phyloP scores from a whole-genome alignment of 2,113 vertebrate species.

The Phalacrocorax brasilianus region DNA sequence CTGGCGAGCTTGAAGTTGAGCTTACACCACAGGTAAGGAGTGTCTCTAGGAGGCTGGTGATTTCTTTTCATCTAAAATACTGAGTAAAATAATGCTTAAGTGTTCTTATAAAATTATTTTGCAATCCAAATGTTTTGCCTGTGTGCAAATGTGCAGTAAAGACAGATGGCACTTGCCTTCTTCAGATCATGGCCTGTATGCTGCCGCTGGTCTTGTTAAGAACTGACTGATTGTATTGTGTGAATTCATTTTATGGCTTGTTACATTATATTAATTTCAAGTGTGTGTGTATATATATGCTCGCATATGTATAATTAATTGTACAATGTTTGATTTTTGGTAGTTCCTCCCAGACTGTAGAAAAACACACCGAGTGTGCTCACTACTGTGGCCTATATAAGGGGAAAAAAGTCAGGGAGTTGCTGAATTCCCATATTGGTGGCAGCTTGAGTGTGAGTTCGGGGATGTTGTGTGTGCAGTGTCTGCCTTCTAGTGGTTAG shows the following conservation, averaged over 20 bases:
- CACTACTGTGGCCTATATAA: neutral
- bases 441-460: neutral
- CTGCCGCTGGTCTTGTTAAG: neutral
- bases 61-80: neutral
- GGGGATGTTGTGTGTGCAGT: rapidly evolving
- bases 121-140: neutral
- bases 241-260: neutral
- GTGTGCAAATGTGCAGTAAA: neutral
- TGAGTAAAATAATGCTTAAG: neutral
- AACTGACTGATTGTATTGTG: rapidly evolving
- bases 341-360: neutral
- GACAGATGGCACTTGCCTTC: neutral
- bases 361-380: neutral
- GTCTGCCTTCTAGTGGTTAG: slow-evolving; percentile 20
- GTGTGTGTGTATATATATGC: neutral
- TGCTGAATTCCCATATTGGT: rapidly evolving
- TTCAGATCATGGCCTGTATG: neutral
- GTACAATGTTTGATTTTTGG: neutral
- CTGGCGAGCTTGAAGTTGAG: slow-evolving; percentile 95
- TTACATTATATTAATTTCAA: neutral
- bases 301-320: neutral
- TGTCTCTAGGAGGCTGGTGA: neutral
- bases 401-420: neutral
- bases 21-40: slow-evolving; percentile 90
- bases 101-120: neutral